Evolutionary conservation across 2,113 vertebrate genomes (phyloP).

Genomic region (Chitala chitala): DNA sequence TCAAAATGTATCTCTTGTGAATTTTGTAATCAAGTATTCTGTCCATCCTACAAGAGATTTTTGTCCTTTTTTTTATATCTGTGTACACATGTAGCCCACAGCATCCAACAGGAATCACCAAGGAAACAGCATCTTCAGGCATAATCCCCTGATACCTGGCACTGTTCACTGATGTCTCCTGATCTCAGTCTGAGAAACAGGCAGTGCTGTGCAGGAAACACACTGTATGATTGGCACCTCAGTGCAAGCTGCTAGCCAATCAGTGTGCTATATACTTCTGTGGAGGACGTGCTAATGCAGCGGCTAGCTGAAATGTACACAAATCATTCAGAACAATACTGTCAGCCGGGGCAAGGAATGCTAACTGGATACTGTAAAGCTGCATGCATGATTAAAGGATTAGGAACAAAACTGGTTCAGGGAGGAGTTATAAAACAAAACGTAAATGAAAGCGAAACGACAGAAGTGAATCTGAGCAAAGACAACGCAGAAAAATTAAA

Average conservation of each 20-base stretch:
- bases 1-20: neutral
- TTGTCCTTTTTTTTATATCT: neutral
- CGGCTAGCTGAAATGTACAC: neutral
- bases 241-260: neutral
- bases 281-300: neutral
- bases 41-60: neutral
- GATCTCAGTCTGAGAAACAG: neutral
- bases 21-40: neutral
- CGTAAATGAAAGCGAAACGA: no score
- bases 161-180: neutral
- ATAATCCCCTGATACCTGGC: neutral
- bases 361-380: no score
- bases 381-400: no score
- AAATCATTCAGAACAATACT: no score
- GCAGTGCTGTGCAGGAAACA: neutral
- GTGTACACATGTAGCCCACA: neutral
- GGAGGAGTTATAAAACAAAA: no score
- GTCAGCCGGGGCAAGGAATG: no score
- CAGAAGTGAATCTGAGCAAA: no score
- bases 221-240: neutral
- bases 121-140: no score
- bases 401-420: no score
- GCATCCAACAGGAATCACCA: neutral
- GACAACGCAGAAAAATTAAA: no score
- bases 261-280: neutral